Evolutionary conservation across 2,888 invertebrate genomes (phyloP).

Genomic region (Pseudococcus longispinus): DNA sequence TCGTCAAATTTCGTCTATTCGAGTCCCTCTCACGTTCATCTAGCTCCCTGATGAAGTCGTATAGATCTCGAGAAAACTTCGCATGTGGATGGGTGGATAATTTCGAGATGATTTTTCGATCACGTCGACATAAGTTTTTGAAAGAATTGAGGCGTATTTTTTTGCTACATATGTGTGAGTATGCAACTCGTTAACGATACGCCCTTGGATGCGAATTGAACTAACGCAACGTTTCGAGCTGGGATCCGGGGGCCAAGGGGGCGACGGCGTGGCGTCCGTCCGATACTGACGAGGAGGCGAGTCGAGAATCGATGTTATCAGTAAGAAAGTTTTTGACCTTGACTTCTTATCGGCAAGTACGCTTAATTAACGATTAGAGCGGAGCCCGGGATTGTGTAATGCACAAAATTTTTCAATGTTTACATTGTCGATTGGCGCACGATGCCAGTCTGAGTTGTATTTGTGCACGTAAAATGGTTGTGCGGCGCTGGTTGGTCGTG

Average conservation of each 20-base stretch:
- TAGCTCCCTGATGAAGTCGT: no score
- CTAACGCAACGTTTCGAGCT: neutral
- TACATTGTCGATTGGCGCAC: slow-evolving; percentile 17
- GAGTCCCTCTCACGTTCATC: no score
- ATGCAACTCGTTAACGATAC: neutral
- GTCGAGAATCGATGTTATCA: slow-evolving; percentile 35
- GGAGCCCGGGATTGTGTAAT: slow-evolving; percentile 21
- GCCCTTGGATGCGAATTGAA: slow-evolving; percentile 11
- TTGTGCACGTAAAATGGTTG: neutral
- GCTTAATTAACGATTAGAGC: slow-evolving; percentile 29
- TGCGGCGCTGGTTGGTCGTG: neutral
- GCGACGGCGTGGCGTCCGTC: neutral
- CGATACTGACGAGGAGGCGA: neutral
- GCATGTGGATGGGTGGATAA: no score
- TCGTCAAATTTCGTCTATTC: neutral
- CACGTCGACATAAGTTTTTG: neutral
- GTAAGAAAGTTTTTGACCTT: slow-evolving; percentile 39
- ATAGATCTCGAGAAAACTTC: no score
- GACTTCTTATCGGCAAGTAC: slow-evolving; percentile 24
- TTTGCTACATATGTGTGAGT: neutral
- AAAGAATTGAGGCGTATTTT: neutral
- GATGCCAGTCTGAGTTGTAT: neutral
- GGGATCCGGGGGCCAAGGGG: neutral
- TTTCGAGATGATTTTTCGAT: neutral
- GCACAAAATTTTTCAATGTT: slow-evolving; percentile 41